These are phyloP conservation scores for Leucoptera coffeella DNA, from an alignment of 2,888 invertebrate species.

Conservation along the genomic window DNA sequence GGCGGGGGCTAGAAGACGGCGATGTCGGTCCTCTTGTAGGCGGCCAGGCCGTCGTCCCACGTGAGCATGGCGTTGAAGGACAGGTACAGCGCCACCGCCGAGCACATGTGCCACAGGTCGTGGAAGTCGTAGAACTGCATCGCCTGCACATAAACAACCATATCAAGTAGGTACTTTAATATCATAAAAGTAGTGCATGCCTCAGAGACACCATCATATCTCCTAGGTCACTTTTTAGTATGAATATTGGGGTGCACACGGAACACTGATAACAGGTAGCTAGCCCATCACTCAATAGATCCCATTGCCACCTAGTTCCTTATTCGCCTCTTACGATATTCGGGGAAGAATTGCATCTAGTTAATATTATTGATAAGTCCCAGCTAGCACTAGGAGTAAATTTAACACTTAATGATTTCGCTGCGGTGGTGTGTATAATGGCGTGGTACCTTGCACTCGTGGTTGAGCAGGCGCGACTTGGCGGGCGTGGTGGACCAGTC, in stretches of 20 bases:
- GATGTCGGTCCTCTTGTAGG: constrained; percentile 66
- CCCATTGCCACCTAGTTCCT: no score
- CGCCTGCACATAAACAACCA: constrained; percentile 57
- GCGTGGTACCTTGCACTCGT: constrained; percentile 20
- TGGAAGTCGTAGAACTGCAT: constrained; percentile 77
- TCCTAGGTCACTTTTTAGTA: no score
- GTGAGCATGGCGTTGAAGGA: constrained; percentile 77
- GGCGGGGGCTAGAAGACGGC: constrained; percentile 81
- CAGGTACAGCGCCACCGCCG: constrained; percentile 76
- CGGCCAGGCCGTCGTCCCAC: constrained; percentile 76
- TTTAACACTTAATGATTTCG: constrained; percentile 2
- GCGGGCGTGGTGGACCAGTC: constrained; percentile 59
- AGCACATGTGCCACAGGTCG: constrained; percentile 85
- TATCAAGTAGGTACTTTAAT: constrained; percentile 40
- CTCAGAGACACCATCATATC: no score
- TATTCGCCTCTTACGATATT: no score
- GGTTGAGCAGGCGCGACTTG: constrained; percentile 55
- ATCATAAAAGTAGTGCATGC: neutral
- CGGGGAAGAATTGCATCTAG: no score
- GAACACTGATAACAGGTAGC: no score
- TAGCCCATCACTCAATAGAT: no score
- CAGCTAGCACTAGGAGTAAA: neutral
- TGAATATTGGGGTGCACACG: no score
- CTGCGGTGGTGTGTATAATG: constrained; percentile 5
- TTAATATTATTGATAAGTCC: no score